Conservation (phyloP, 2,888 invertebrate species). For the Chromoteleia sp. region DNA sequence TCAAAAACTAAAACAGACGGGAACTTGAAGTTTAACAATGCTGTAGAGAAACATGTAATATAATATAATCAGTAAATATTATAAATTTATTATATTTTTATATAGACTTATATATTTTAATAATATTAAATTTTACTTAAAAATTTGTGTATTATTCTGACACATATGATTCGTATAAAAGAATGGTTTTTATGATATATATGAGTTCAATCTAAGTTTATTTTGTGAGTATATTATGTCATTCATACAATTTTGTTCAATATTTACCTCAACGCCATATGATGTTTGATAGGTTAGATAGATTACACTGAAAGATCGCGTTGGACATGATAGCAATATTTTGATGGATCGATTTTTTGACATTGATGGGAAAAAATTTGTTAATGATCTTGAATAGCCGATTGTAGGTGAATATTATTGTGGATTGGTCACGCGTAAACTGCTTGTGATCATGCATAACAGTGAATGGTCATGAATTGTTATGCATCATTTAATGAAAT, state of each 20-base stretch:
- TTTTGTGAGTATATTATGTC: conserved; percentile 4
- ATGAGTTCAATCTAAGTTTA: background rate
- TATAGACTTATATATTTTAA: too few relatives aligned
- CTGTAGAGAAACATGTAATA: too few relatives aligned
- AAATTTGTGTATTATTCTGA: too few relatives aligned
- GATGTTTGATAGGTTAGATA: conserved; percentile 20
- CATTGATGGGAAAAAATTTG: conserved; percentile 26
- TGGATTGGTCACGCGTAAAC: conserved; percentile 39
- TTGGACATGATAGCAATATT: conserved; percentile 6
- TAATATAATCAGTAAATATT: too few relatives aligned
- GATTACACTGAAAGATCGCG: conserved; percentile 14
- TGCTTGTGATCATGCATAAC: conserved; percentile 7
- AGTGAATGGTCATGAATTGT: conserved; percentile 18
- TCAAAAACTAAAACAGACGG: too few relatives aligned
- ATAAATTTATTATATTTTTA: too few relatives aligned
- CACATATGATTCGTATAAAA: too few relatives aligned
- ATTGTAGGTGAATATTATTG: conserved; percentile 18
- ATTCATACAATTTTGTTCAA: background rate
- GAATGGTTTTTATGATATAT: too few relatives aligned
- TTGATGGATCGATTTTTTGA: conserved; percentile 30
- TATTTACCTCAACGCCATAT: background rate
- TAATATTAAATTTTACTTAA: too few relatives aligned
- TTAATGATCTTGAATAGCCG: conserved; percentile 33
- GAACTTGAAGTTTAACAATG: too few relatives aligned
- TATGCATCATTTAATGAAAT: conserved; percentile 9